Conservation (phyloP, 2,113 vertebrate genomes). For the Catharus minimus region DNA sequence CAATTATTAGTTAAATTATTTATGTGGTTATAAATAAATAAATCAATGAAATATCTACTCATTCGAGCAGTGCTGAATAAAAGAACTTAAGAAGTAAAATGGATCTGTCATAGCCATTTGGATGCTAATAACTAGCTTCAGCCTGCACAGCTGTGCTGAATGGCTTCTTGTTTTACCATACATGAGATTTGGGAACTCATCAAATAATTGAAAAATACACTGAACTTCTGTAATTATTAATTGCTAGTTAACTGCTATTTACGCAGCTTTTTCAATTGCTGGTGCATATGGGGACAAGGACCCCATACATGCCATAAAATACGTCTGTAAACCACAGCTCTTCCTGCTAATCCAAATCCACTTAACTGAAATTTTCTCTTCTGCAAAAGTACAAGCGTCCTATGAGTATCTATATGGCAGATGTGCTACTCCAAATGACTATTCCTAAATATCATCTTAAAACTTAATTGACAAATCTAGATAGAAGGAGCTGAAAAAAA, state of each 20-base stretch:
- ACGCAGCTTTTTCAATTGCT: not conserved
- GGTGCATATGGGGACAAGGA: not conserved
- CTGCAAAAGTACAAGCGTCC: not conserved
- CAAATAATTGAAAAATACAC: not conserved
- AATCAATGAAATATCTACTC: conserved; percentile 18
- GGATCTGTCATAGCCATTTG: not conserved
- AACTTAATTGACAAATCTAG: not conserved
- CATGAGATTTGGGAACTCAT: not conserved
- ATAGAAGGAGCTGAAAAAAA: not conserved
- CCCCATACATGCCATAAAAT: not conserved
- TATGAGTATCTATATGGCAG: not conserved
- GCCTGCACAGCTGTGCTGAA: conserved; percentile 1
- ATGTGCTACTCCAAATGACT: not conserved
- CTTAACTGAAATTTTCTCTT: not conserved
- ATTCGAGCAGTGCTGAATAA: not conserved
- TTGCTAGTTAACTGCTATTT: conserved; percentile 15
- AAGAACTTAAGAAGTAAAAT: conserved; percentile 17
- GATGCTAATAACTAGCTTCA: conserved; percentile 1
- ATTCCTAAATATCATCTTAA: not conserved
- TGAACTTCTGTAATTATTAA: conserved; percentile 17
- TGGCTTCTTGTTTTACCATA: not conserved
- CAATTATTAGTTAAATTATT: conserved; percentile 52
- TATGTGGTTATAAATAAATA: conserved; percentile 29
- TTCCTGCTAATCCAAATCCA: not conserved
- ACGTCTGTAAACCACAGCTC: not conserved